Evolutionary conservation across 2,888 invertebrate genomes (phyloP), one percentile per base, ranked within the genome.

Genomic region (Pheosia tremula): DNA sequence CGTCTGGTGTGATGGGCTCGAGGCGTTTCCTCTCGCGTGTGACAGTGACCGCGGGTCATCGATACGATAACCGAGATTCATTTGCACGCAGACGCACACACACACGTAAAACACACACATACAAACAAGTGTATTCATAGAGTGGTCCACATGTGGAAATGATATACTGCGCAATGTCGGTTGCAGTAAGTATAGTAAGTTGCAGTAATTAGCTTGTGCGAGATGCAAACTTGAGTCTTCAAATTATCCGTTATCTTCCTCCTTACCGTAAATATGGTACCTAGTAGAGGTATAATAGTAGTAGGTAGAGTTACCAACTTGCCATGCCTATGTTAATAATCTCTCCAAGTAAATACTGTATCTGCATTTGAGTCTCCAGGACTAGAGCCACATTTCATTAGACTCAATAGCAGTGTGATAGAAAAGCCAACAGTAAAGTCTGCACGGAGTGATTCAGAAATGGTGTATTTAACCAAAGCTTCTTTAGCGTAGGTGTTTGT

Each of bases 31-130:
- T 56, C 41, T 45, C 57, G 57, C 57, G 62, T 60, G 68, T 75
- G 77, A 71, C 75, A 75, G 74, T 79, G 78, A 76, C 72, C 85
- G 74, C 75, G 71, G 87, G 87, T 88, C 85, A 85, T 69, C 79
- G 79, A 75, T 77, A 82, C 79, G 86, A 87, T 88, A 86, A 85
- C 86, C 84, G 82, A 86, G 83, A 83, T 86, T 83, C 77, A 71
- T 75, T 59, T 65, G 72, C 64, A 65, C 66, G 66, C 56, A 56
- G 52, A 45, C 56, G 4, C 11, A 13, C 43, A 24, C 43, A 41
- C 9, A n/a, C 56, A 41, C 0, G 11, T 5, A 7, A 24, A 36
- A 24, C 11, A 24, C 53, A 53, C 10, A 43, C 43, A 43, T 3
- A 9, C 43, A 43, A 43, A 10, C 10, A 43, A 10, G 41, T 41